Percentiles rank a stretch among this genome's conserved stretches.
Evolutionary conservation across 2,888 invertebrate genomes (phyloP).

Genomic region (Brachylomia viminalis): DNA sequence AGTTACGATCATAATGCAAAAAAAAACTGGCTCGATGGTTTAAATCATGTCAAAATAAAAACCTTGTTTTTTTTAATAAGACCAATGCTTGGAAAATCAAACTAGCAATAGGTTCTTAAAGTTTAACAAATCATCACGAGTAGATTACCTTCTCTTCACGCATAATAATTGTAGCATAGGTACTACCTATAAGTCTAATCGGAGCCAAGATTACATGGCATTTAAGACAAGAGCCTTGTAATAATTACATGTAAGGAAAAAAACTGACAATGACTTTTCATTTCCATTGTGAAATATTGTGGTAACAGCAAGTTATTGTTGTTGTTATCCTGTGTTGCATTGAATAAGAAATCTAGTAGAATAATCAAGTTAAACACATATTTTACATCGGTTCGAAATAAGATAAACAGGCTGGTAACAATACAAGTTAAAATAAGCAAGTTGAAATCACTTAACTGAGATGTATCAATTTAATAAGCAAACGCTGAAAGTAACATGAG

Average conservation of each 20-base stretch:
- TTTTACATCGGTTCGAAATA: too few species aligned
- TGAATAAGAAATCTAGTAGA: neutral
- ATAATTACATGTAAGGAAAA: neutral
- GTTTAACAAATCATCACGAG: neutral
- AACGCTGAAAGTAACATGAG: conserved; percentile 1
- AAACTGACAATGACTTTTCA: conserved; percentile 1
- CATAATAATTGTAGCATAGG: neutral
- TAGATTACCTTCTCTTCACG: neutral
- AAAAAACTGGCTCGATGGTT: neutral
- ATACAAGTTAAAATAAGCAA: too few species aligned
- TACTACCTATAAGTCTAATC: neutral
- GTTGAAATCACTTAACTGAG: neutral
- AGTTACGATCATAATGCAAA: neutral
- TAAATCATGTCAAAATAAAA: neutral
- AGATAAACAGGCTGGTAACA: too few species aligned
- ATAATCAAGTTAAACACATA: neutral
- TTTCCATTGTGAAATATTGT: conserved; percentile 11
- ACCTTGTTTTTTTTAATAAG: neutral
- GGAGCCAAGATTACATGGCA: neutral
- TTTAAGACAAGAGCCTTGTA: neutral
- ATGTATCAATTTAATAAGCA: conserved; percentile 1
- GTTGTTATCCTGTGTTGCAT: neutral
- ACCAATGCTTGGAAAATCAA: neutral
- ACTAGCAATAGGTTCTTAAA: neutral
- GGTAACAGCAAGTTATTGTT: too few species aligned